Evolutionary conservation across 2,113 vertebrate genomes (phyloP).

Genomic region (Scortum barcoo): DNA sequence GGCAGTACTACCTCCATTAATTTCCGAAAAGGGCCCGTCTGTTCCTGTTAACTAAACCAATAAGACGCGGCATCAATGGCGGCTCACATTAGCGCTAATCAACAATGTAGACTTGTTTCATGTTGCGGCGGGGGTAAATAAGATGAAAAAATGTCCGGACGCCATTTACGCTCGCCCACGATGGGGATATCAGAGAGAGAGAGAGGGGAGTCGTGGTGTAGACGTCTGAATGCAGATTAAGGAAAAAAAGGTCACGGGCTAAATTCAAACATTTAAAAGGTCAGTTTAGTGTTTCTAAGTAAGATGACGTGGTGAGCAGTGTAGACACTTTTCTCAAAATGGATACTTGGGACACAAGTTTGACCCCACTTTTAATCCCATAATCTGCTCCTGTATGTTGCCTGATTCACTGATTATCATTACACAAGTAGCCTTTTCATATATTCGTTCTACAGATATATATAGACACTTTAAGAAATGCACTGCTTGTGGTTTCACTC

Average conservation of each 20-base stretch:
- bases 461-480: background rate
- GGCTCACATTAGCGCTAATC: slow-evolving; percentile 61
- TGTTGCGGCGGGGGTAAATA: slow-evolving; percentile 25
- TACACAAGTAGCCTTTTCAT: slow-evolving; percentile 41
- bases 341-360: slow-evolving; percentile 43
- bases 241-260: background rate
- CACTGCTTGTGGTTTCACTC: background rate
- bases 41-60: slow-evolving; percentile 69
- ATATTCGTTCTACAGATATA: slow-evolving; percentile 4
- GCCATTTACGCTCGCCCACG: slow-evolving; percentile 28
- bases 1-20: slow-evolving; percentile 66
- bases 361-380: slow-evolving; percentile 57
- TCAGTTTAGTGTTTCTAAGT: background rate
- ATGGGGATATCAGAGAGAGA: background rate
- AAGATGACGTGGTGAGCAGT: background rate
- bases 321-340: slow-evolving; percentile 19
- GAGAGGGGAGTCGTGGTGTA: no score
- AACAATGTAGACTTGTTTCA: slow-evolving; percentile 63
- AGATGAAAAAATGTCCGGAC: slow-evolving; percentile 33
- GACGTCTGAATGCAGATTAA: slow-evolving; percentile 1
- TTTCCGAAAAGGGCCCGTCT: slow-evolving; percentile 58
- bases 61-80: slow-evolving; percentile 50
- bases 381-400: slow-evolving; percentile 42
- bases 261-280: background rate
- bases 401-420: slow-evolving; percentile 51